Base-by-base conservation (phyloP, 1,140 invertebrate species). In the Calycopis cecrops region DNA sequence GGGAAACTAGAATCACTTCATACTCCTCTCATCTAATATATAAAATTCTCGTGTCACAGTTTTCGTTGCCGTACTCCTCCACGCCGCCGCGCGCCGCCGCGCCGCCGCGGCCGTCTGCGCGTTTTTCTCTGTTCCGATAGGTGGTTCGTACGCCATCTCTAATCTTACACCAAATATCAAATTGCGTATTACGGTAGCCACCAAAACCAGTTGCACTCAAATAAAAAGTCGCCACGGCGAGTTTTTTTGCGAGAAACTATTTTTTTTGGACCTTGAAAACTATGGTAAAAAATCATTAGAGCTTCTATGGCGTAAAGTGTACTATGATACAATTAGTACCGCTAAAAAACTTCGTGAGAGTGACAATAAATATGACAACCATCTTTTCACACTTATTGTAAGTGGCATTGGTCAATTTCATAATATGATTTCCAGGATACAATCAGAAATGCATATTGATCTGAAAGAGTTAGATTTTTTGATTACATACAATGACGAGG, bases 291-390 rank as follows among this genome's bases (percentile, higher is more conserved):
- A 97, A 85, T 93, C 93, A 9, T 94, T 98, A 69, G 97, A 98
- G 79, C 88, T 98, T 8, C 83, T 98, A 37, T 98, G 97, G 97
- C 91, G 96, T 49, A 96, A 96, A 89, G 94, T 93, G 3, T 98
- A 95, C 76, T 98, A 98, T 77, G 96, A 98, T 73, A 93, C 94
- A 16, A 93, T 98, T 44, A 92, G 92, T 53, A 86, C 92, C 47
- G 92, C 94, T 2, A 98, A 98, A 87, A 93, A 93, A 68, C 88
- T 96, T 10, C 91, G 92, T 72, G 94, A 95, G 80, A 79, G 76
- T 48, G 69, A 88, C 38, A 92, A 89, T 88, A 90, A 82, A 38
- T 81, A 89, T 62, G 84, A 87, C 38, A 91, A 92, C 78, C 89
- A 91, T 75, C 60, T 88, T 6, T 77, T 82, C 52, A 75, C 76